Conservation (phyloP, 1,140 invertebrate genomes). For the Drosophila sproati region DNA sequence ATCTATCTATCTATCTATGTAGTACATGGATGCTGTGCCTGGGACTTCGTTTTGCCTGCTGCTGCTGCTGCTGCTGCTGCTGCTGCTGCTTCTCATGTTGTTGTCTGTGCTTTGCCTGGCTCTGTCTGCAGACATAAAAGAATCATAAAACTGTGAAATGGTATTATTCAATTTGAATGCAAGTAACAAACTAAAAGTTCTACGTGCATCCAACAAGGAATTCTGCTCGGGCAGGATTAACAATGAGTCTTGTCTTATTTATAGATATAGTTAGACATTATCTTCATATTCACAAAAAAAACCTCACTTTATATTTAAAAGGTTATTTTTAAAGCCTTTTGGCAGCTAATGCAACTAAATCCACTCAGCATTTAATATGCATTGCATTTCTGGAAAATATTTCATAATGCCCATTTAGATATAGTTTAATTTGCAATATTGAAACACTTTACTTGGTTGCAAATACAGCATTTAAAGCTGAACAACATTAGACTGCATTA, state of each 20-base stretch:
- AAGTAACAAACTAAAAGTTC: slow-evolving; percentile 43
- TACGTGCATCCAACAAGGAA: not conserved
- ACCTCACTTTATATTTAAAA: too few relatives aligned
- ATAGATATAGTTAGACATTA: not conserved
- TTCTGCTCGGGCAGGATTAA: not conserved
- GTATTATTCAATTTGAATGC: slow-evolving; percentile 73
- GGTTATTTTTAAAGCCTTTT: too few relatives aligned
- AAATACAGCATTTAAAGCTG: too few relatives aligned
- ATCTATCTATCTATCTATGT: slow-evolving; percentile 20
- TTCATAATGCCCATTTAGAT: too few relatives aligned
- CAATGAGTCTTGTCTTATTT: not conserved
- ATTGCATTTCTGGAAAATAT: too few relatives aligned
- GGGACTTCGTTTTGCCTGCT: not conserved
- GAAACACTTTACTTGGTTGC: too few relatives aligned
- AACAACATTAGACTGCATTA: too few relatives aligned
- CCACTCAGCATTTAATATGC: too few relatives aligned
- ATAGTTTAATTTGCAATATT: too few relatives aligned
- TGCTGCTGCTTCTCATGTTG: not conserved
- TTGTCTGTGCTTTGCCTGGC: slow-evolving; percentile 9
- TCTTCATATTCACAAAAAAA: too few relatives aligned
- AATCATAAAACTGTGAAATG: slow-evolving; percentile 79
- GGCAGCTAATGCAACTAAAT: too few relatives aligned
- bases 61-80: not conserved
- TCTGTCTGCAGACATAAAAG: slow-evolving; percentile 62
- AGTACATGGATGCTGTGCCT: slow-evolving; percentile 57